Conservation (phyloP, 2,888 invertebrate species). For the Diarsia rubi region DNA sequence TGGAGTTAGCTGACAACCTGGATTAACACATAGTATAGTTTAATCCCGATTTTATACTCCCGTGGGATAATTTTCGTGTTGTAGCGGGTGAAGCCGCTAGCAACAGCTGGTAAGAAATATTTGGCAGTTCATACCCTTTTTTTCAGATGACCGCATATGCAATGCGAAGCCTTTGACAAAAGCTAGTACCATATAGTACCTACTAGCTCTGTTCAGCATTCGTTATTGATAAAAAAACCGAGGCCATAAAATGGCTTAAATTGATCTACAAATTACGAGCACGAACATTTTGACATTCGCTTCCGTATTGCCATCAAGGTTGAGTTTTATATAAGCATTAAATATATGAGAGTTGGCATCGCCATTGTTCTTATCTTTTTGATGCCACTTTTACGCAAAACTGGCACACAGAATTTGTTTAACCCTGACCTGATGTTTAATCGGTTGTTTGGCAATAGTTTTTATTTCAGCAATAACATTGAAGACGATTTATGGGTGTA, state of each 20-base stretch:
- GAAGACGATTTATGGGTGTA: not conserved
- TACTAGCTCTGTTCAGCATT: not conserved
- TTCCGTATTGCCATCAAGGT: conserved; percentile 18
- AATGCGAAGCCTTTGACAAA: no score
- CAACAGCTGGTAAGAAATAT: no score
- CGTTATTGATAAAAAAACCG: not conserved
- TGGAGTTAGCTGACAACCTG: no score
- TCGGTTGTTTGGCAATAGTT: not conserved
- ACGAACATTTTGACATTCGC: conserved; percentile 10
- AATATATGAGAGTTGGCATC: conserved; percentile 21
- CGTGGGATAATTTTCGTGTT: no score
- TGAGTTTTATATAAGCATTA: not conserved
- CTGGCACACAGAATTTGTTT: conserved; percentile 21
- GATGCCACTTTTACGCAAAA: not conserved
- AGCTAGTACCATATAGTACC: no score
- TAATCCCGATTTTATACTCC: no score
- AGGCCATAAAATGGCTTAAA: not conserved
- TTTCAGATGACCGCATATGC: no score
- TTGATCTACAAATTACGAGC: not conserved
- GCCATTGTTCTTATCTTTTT: not conserved
- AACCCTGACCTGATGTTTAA: conserved; percentile 1
- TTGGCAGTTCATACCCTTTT: no score
- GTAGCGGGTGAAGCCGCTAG: no score
- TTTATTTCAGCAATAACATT: not conserved
- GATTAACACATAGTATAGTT: no score